phyloP scores from a whole-genome alignment of 2,113 vertebrate genomes.

The Heterochromis multidens region DNA sequence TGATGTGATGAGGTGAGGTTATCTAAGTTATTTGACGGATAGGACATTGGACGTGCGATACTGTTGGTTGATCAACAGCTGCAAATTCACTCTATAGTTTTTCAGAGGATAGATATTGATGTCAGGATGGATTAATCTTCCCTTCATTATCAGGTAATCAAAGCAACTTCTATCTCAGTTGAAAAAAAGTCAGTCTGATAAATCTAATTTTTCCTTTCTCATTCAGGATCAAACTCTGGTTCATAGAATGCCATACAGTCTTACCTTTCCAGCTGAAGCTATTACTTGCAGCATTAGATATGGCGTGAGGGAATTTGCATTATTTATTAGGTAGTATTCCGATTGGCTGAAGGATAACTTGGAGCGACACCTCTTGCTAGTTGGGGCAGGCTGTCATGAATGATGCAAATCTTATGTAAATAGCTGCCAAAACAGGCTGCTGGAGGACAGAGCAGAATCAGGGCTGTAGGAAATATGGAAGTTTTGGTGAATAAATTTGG shows the following conservation, averaged over 20 bases:
- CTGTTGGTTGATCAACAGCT: background rate
- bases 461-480: background rate
- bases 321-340: background rate
- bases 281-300: background rate
- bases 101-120: background rate
- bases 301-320: background rate
- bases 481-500: background rate
- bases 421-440: background rate
- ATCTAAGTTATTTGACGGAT: background rate
- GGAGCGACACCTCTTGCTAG: background rate
- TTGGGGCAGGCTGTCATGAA: background rate
- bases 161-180: background rate
- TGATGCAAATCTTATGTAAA: background rate
- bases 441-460: background rate
- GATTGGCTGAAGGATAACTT: background rate
- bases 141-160: background rate
- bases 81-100: background rate
- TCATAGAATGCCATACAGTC: background rate
- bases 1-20: background rate
- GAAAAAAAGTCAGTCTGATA: background rate
- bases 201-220: background rate
- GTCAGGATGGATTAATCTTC: background rate
- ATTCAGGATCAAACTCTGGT: background rate
- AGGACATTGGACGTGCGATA: background rate
- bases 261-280: background rate